phyloP scores from a whole-genome alignment of 2,113 vertebrate species.

The Paracanthobrama guichenoti region DNA sequence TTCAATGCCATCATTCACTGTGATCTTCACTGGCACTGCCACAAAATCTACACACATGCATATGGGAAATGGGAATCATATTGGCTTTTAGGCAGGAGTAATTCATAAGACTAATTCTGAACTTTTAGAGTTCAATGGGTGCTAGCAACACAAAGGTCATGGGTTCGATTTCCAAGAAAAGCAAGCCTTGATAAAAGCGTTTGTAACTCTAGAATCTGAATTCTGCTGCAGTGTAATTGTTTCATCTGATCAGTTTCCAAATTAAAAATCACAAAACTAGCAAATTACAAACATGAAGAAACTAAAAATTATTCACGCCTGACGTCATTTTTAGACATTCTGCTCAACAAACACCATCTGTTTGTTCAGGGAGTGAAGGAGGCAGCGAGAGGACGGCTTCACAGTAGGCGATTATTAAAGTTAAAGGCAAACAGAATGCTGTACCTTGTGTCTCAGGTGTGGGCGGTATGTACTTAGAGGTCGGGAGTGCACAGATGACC shows the following conservation, averaged over 20 bases:
- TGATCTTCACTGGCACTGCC: conserved; percentile 77
- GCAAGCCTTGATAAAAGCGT: not conserved
- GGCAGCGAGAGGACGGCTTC: not conserved
- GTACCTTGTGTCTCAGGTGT: conserved; percentile 68
- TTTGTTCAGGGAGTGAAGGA: not conserved
- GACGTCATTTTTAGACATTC: not conserved
- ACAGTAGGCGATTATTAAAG: not conserved
- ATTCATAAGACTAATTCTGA: not conserved
- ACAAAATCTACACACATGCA: conserved; percentile 80
- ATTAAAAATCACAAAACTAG: conserved; percentile 19
- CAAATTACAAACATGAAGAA: conserved; percentile 16
- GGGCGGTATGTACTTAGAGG: conserved; percentile 60
- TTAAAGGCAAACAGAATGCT: not conserved
- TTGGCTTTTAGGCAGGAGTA: not conserved
- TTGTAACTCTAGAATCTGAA: not conserved
- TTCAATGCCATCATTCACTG: conserved; percentile 64
- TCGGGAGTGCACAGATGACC: conserved; percentile 68
- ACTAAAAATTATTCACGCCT: not conserved
- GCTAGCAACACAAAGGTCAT: not conserved
- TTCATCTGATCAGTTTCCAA: conserved; percentile 4
- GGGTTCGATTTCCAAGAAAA: not conserved
- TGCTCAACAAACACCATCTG: conserved; percentile 27
- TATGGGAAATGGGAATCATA: conserved; percentile 31
- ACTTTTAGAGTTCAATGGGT: not conserved
- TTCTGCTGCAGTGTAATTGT: not conserved